Evolutionary conservation across 2,888 invertebrate genomes (phyloP), one percentile per base, ranked within the genome.

Genomic region (Masnerella sp.): DNA sequence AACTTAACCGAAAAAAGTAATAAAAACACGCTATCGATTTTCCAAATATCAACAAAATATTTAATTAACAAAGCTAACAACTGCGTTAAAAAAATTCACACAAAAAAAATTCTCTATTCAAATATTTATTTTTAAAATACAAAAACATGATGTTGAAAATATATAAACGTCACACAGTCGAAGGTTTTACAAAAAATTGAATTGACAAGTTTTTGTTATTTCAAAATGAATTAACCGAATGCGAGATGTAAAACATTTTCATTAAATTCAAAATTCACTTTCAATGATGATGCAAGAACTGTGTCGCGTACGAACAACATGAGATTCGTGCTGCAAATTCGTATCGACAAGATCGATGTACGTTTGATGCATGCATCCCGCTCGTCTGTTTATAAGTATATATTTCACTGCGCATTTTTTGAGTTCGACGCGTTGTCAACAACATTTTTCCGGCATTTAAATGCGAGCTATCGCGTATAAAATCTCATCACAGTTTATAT

Each of bases 401-500:
- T 49, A 67, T 58, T 49, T 58, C 32, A 47, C 45, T 2, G 17
- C 12, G 28, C 4, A 22, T 38, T 61, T 51, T 52, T 52, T 38
- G 8, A 18, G 5, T 14, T 2, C 20, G 43, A 40, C 14, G 32
- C 22, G 22, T 28, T 59, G 68, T 59, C 68, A 52, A 47, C 59
- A 52, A 47, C 61, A 61, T 59, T 69, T 69, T 59, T 45, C 68
- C 64, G 54, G 43, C 47, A 65, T 69, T 74, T 65, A 56, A 65
- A 65, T 65, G 38, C 59, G 30, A 64, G 62, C 61, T 65, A 64
- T 69, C 52, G 65, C 30, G 42, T 58, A 43, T 22, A 45, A 65
- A 43, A 69, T 59, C 64, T 64, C 74, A 61, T 74, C 69, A 58
- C 40, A 52, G 56, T 62, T 70, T 70, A 70, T 62, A 56, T 47